phyloP scores from a whole-genome alignment of 2,113 vertebrate species.

The Oreochromis niloticus region DNA sequence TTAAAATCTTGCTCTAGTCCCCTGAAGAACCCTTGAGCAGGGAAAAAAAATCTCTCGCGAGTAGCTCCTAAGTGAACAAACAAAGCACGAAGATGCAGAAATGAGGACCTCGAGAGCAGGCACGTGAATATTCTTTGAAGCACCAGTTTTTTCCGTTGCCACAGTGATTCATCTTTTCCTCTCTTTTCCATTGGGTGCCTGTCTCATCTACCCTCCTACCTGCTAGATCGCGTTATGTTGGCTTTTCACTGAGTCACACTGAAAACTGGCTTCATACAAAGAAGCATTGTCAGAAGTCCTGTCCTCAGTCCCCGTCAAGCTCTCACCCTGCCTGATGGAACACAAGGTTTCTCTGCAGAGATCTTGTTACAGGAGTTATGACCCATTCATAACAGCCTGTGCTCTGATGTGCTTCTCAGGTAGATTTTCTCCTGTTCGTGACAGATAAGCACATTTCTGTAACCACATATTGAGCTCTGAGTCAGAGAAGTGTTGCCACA shows the following conservation, averaged over 20 bases:
- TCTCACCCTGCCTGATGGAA: neutral
- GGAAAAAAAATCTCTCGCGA: neutral
- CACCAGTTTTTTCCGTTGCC: neutral
- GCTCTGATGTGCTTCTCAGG: conserved; percentile 1
- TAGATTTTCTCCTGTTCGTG: conserved; percentile 7
- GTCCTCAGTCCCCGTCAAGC: neutral
- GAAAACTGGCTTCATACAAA: neutral
- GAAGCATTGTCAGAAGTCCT: neutral
- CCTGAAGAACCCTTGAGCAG: neutral
- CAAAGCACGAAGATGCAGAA: neutral
- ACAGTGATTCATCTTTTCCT: neutral
- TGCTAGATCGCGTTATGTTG: neutral
- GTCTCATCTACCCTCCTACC: neutral
- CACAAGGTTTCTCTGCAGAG: conserved; percentile 11
- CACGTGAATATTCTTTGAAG: neutral
- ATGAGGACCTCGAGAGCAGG: neutral
- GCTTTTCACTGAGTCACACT: conserved; percentile 2
- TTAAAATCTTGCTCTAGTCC: neutral
- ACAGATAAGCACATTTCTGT: neutral
- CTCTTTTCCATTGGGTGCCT: neutral
- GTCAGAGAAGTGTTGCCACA: neutral
- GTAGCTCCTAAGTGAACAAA: neutral
- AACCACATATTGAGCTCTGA: neutral
- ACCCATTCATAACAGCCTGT: conserved; percentile 17
- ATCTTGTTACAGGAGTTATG: conserved; percentile 21